Conservation (phyloP, 2,113 vertebrate genomes). For the Salminus brasiliensis region DNA sequence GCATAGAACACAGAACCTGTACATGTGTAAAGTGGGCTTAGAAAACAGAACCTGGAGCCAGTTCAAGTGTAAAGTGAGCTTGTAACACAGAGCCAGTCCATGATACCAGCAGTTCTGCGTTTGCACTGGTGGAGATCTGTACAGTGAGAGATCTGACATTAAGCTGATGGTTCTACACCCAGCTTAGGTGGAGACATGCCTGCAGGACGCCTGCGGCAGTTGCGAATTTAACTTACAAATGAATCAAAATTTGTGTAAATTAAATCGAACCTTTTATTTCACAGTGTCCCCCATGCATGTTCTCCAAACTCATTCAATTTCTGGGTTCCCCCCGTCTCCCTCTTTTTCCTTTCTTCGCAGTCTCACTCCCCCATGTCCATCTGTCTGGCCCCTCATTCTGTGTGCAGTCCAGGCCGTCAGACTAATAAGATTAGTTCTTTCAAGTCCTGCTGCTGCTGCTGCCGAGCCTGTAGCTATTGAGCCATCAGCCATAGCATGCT, state of each 20-base stretch:
- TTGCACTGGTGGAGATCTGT: too few species aligned
- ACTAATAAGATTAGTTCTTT: conserved; percentile 70
- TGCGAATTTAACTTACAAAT: neutral
- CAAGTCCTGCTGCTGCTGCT: conserved; percentile 49
- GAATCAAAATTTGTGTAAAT: neutral
- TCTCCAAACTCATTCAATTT: neutral
- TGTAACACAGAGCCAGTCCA: too few species aligned
- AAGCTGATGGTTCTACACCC: too few species aligned
- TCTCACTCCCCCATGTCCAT: conserved; percentile 49
- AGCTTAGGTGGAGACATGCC: too few species aligned
- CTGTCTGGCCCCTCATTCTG: conserved; percentile 62
- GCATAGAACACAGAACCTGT: too few species aligned
- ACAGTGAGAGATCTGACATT: too few species aligned
- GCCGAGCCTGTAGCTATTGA: conserved; percentile 56
- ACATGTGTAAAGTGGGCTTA: too few species aligned
- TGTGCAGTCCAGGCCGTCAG: conserved; percentile 66
- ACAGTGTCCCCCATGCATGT: neutral
- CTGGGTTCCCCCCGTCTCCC: neutral
- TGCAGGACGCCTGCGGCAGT: too few species aligned
- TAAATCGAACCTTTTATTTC: neutral
- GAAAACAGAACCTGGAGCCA: too few species aligned
- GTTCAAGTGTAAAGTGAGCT: too few species aligned
- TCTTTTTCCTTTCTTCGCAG: conserved; percentile 2
- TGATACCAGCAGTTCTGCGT: too few species aligned
- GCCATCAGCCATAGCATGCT: conserved; percentile 48